These are phyloP conservation scores for Erebia ligea DNA, from an alignment of 2,888 invertebrate species.

Conservation along the genomic window DNA sequence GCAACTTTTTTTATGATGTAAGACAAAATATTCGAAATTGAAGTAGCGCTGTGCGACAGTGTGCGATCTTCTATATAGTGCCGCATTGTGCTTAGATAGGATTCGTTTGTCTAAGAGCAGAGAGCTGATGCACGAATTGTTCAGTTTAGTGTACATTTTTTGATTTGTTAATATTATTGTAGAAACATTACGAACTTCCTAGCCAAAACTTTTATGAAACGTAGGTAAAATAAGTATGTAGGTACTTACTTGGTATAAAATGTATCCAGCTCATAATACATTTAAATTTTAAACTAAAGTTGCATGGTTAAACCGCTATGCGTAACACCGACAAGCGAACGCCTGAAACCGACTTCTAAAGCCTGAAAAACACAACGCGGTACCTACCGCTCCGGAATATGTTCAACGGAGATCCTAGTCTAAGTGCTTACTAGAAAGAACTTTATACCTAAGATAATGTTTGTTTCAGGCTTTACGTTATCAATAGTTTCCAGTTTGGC, in stretches of 20 bases:
- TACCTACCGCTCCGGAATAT: no score
- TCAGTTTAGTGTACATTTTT: background rate
- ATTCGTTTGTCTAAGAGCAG: constrained; percentile 22
- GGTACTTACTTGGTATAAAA: background rate
- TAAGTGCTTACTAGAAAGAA: no score
- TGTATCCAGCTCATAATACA: background rate
- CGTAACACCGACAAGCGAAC: background rate
- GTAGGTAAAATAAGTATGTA: background rate
- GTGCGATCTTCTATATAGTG: constrained; percentile 11
- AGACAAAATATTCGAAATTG: no score
- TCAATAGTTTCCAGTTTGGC: constrained; percentile 31
- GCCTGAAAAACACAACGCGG: no score
- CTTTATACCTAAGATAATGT: no score
- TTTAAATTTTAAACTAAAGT: constrained; percentile 36
- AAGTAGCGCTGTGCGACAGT: background rate
- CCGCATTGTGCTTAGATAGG: constrained; percentile 30
- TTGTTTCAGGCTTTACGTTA: no score
- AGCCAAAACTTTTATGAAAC: background rate
- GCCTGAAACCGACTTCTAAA: no score
- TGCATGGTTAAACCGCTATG: constrained; percentile 58
- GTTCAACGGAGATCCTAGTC: no score
- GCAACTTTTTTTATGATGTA: no score
- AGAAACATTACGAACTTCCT: background rate
- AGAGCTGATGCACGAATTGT: background rate
- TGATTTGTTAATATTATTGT: background rate